Evolutionary conservation across 2,888 invertebrate species (phyloP).

Genomic region (Aelia acuminata): DNA sequence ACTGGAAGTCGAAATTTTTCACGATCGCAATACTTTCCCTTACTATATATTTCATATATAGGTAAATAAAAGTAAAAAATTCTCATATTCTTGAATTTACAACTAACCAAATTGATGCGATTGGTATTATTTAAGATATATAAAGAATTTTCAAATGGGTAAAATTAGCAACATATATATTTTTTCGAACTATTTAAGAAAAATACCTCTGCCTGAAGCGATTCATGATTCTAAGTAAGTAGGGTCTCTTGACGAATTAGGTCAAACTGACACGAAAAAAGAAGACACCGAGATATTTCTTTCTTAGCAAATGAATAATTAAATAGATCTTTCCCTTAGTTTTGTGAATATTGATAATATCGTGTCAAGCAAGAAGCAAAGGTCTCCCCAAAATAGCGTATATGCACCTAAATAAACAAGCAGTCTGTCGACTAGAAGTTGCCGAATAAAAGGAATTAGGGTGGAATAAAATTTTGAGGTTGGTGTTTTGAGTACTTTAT

Average conservation of each 20-base stretch:
- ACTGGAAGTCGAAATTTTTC: too few species aligned
- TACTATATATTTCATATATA: too few species aligned
- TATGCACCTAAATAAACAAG: neutral
- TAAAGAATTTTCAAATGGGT: too few species aligned
- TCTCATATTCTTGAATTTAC: too few species aligned
- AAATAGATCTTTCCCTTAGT: neutral
- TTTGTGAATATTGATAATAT: neutral
- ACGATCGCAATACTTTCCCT: too few species aligned
- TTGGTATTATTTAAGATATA: too few species aligned
- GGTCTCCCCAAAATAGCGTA: neutral
- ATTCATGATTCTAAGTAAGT: neutral
- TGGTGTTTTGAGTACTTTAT: neutral
- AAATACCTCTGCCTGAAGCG: neutral
- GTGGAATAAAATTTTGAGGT: neutral
- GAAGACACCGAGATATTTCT: neutral
- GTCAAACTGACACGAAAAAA: neutral
- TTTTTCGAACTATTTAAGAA: neutral
- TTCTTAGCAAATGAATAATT: neutral
- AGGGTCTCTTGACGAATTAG: neutral
- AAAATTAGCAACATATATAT: neutral
- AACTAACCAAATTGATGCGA: too few species aligned
- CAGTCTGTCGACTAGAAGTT: neutral
- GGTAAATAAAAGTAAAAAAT: too few species aligned
- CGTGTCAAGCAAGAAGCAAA: neutral
- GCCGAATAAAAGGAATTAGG: neutral